Percentiles rank a stretch among this genome's conserved stretches.
Evolutionary conservation across 2,113 vertebrate species (phyloP).

Genomic region (Serilophus lunatus): DNA sequence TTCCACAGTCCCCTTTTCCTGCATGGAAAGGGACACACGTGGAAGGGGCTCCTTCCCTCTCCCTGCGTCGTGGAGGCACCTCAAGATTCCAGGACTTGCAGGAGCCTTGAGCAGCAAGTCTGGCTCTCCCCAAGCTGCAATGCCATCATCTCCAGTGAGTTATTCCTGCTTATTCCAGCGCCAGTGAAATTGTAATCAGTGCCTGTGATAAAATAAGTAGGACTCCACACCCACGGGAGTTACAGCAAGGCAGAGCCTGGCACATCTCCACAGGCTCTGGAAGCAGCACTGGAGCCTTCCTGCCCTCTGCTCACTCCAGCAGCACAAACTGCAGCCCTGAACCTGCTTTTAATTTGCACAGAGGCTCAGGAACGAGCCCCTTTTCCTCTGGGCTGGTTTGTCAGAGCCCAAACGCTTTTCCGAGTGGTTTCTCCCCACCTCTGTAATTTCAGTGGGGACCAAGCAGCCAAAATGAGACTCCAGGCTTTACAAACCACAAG

Average conservation of each 20-base stretch:
- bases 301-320: background rate
- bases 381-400: background rate
- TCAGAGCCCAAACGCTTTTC: background rate
- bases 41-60: background rate
- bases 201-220: background rate
- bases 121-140: background rate
- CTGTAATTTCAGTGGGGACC: background rate
- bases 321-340: background rate
- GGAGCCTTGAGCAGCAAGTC: background rate
- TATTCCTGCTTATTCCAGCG: background rate
- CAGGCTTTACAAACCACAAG: background rate
- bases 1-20: background rate
- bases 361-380: background rate
- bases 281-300: background rate
- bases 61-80: background rate
- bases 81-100: background rate
- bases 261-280: background rate
- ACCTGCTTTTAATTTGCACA: background rate
- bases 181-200: background rate
- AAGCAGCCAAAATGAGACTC: background rate
- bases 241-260: background rate
- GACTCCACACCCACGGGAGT: background rate
- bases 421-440: background rate
- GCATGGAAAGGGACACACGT: fast-evolving
- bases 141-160: background rate